phyloP scores from a whole-genome alignment of 2,888 invertebrate genomes.

The Ichneumon xanthorius region DNA sequence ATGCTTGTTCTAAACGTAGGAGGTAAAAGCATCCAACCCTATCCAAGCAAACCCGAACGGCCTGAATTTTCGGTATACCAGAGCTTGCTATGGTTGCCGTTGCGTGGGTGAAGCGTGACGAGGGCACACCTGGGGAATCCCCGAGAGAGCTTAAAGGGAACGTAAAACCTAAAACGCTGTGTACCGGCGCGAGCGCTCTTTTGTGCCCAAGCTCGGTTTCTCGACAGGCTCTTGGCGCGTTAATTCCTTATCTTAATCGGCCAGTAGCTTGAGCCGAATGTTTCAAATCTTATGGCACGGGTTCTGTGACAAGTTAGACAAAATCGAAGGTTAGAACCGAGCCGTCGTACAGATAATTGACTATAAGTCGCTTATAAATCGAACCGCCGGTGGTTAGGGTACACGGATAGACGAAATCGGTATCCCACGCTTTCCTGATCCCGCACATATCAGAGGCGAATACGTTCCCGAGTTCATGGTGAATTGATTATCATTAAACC shows the following conservation, averaged over 20 bases:
- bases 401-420: not conserved
- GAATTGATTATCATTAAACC: not conserved
- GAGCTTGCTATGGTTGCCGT: not conserved
- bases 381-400: not conserved
- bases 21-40: conserved; percentile 17
- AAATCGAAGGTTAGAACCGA: not conserved
- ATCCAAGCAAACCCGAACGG: conserved; percentile 4
- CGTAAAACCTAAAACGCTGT: conserved; percentile 46
- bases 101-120: conserved; percentile 32
- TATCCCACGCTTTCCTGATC: too few species aligned
- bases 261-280: not conserved
- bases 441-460: too few species aligned
- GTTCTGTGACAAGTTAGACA: not conserved
- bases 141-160: conserved; percentile 40
- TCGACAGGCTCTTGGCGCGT: not conserved
- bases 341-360: not conserved
- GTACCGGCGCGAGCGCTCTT: not conserved
- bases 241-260: not conserved
- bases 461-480: not conserved
- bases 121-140: conserved; percentile 38
- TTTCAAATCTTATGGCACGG: not conserved
- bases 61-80: conserved; percentile 18
- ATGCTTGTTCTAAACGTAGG: not conserved
- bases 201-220: conserved; percentile 5
- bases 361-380: not conserved